Percentiles rank a stretch among this genome's conserved stretches.
Evolutionary conservation across 2,797 vertebrate genomes (phyloP).

Genomic region (Coccyzus lansbergi): DNA sequence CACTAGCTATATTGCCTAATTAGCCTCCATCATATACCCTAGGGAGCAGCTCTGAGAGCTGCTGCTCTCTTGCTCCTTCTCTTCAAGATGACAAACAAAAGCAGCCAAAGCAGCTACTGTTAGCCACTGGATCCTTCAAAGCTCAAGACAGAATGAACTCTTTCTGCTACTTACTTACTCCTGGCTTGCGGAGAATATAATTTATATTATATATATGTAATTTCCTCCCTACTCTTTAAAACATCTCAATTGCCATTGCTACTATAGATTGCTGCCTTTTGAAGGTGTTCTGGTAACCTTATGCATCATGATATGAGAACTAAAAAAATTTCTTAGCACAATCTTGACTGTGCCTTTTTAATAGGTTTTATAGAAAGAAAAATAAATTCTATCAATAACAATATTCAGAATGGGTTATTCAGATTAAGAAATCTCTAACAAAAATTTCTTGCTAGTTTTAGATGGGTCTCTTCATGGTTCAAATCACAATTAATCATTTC

Average conservation of each 20-base stretch:
- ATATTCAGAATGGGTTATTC: background rate
- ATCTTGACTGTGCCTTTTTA: background rate
- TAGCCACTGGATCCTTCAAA: background rate
- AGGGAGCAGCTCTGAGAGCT: conserved; percentile 8
- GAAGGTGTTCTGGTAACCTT: background rate
- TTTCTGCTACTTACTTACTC: background rate
- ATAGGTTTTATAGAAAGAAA: background rate
- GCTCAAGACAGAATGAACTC: background rate
- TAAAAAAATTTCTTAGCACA: background rate
- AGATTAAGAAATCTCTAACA: background rate
- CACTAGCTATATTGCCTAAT: background rate
- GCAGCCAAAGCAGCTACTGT: conserved; percentile 9
- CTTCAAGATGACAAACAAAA: conserved; percentile 12
- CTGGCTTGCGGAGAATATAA: background rate
- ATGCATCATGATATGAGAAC: background rate
- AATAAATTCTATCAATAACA: background rate
- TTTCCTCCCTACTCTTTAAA: background rate
- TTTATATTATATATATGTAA: background rate
- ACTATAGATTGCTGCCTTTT: background rate
- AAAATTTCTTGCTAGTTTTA: background rate
- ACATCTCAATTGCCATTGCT: background rate
- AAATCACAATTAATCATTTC: background rate
- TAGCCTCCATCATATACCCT: background rate
- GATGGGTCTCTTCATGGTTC: background rate
- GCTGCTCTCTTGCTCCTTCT: background rate